These are phyloP conservation scores for Thyatira batis DNA, from an alignment of 2,888 invertebrate species.

Conservation along the genomic window DNA sequence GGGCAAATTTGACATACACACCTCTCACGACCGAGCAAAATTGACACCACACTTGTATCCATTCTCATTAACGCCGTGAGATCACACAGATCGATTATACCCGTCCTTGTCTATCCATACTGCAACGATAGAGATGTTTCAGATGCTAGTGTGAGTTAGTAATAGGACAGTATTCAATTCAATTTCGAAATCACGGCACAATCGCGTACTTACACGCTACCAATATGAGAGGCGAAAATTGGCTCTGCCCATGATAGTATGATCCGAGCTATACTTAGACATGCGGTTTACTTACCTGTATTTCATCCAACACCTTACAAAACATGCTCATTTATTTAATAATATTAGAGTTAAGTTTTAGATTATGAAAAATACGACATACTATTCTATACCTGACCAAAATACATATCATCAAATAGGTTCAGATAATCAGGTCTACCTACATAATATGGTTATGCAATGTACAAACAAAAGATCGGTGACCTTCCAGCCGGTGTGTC, in stretches of 20 bases:
- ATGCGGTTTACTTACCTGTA: conserved; percentile 33
- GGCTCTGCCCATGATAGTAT: conserved; percentile 61
- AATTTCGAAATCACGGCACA: conserved; percentile 72
- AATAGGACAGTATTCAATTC: conserved; percentile 66
- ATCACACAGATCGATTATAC: conserved; percentile 20
- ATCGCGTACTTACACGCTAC: conserved; percentile 71
- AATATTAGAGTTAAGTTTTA: background rate
- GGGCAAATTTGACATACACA: conserved; percentile 63
- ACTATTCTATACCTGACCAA: no score
- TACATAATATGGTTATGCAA: background rate
- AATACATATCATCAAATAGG: no score
- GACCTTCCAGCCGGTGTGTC: conserved; percentile 30
- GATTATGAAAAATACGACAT: no score
- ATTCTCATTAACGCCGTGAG: conserved; percentile 8
- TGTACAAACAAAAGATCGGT: background rate
- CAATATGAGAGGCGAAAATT: conserved; percentile 78
- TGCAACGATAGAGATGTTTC: conserved; percentile 26
- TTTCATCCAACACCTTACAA: conserved; percentile 9
- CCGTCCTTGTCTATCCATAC: conserved; percentile 25
- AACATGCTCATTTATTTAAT: background rate
- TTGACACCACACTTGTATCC: conserved; percentile 51
- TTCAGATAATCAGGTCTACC: conserved; percentile 9
- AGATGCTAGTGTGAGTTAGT: conserved; percentile 23
- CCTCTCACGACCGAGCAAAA: conserved; percentile 50
- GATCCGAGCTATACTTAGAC: conserved; percentile 57